Base-by-base conservation (phyloP, 2,113 vertebrate genomes). In the Corythornis vintsioides region DNA sequence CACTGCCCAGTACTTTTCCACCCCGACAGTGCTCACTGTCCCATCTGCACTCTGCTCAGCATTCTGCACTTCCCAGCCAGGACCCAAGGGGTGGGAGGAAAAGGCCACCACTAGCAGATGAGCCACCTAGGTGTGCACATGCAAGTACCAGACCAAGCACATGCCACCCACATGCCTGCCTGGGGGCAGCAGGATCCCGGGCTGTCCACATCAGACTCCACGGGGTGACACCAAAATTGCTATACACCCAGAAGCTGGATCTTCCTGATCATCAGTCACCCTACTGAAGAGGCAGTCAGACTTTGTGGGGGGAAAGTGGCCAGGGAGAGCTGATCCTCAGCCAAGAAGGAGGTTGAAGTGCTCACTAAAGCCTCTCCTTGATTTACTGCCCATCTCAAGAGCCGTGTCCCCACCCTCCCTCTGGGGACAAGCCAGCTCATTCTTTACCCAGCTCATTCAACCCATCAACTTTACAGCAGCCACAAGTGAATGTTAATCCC, bases 1-100 rank as follows among this genome's bases (percentile, higher is more conserved):
- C 43, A 40, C 29, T 45, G 66, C 29, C 42, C 20, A 2, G 92
- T 87, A 16, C 47, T 95, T 93, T 96, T 95, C 89, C 91, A 91
- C 35, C 83, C 70, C 8, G 0, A 17, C 13, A 42, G 24, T 1
- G 0, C n/a, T 83, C 3, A 0, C 48, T 72, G 53, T 72, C 45
- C 70, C 50, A 10, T 60, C 26, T 24, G 25, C 0, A 1, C 14
- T 53, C 50, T 25, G 28, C 15, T 83, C 15, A 38, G 24, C 59
- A 31, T 57, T 48, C 28, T 12, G 38, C n/a, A 42, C 31, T 22
- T 70, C 35, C 45, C 78, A 73, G 43, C 28, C 25, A 1, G 0
- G 42, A 45, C 48, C 59, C 71, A 65, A n/a, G 35, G 50, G 50
- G 47, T 7, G 1, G n/a, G 29, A 50, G 33, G 61, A 31, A 6